Percentiles rank a stretch among this genome's conserved stretches.
Evolutionary conservation across 2,797 vertebrate species (phyloP).

Genomic region (Hafferia zeledoni): DNA sequence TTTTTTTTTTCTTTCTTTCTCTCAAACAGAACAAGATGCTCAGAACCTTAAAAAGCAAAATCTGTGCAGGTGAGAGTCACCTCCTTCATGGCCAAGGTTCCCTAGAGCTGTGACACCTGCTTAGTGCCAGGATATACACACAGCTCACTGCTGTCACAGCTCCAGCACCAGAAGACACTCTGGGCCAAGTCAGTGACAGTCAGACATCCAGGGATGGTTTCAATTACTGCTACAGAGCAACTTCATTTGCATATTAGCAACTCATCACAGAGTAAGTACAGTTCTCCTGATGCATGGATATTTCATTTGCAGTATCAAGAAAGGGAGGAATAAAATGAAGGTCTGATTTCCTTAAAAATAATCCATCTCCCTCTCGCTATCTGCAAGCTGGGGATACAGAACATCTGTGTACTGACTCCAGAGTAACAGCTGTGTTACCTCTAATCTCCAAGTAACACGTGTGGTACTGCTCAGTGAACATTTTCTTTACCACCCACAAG

Average conservation of each 20-base stretch:
- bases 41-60: neutral
- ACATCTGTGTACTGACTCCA: neutral
- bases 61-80: too few species aligned
- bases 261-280: neutral
- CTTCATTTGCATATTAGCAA: neutral
- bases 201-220: neutral
- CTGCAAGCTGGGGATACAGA: too few species aligned
- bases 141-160: neutral
- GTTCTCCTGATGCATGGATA: neutral
- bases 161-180: neutral
- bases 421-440: neutral
- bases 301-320: neutral
- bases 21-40: neutral
- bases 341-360: neutral
- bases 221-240: neutral
- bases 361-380: neutral
- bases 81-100: neutral
- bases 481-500: neutral
- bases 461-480: neutral
- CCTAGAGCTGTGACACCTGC: accelerated
- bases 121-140: neutral
- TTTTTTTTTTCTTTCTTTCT: neutral
- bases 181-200: neutral
- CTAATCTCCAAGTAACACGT: neutral
- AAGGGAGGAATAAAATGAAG: neutral